Base-by-base conservation (phyloP, 2,797 vertebrate species). In the Valencia hispanica region DNA sequence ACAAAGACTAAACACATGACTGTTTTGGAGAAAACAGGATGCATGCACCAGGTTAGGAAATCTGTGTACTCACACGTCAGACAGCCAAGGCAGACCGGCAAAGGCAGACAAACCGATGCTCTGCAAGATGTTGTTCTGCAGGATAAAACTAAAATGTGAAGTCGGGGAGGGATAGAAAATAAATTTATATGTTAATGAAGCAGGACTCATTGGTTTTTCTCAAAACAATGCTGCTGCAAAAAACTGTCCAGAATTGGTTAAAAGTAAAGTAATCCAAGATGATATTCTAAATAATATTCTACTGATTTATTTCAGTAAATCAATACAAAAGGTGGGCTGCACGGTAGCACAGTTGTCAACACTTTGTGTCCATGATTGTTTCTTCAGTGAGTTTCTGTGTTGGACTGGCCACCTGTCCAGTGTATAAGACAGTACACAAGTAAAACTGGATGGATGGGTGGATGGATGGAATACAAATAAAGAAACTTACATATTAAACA, bases 51-150 rank as follows among this genome's bases (percentile, higher is more conserved):
- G 14, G 66, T 59, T 57, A 39, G 22, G 1, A 69, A 51, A 81
- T 39, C 10, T 5, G 18, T 2, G 48, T 75, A 92, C 94, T 88
- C 83, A 95, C 95, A 96, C 87, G 8, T 88, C 65, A 18, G 75
- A 75, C 70, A 96, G 92, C 25, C 1, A 78, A 63, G 91, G 84
- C 65, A 94, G 91, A 77, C 88, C 53, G 18, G 88, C 79, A 43
- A 95, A 95, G 61, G 94, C 92, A 43, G 78, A 93, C 0, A 57
- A 73, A 18, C 25, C 41, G 5, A 95, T 93, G 0, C 14, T 84
- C 81, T 89, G 77, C 80, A 96, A 84, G 76, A 59, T 39, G 34
- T 89, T 79, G 6, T 96, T 95, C 70, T 91, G 76, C 0, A 65
- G 73, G 74, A 96, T 84, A 51, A 41, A 57, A 20, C 95, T 96